Conservation (phyloP, 2,113 vertebrate genomes). For the Semnornis frantzii region DNA sequence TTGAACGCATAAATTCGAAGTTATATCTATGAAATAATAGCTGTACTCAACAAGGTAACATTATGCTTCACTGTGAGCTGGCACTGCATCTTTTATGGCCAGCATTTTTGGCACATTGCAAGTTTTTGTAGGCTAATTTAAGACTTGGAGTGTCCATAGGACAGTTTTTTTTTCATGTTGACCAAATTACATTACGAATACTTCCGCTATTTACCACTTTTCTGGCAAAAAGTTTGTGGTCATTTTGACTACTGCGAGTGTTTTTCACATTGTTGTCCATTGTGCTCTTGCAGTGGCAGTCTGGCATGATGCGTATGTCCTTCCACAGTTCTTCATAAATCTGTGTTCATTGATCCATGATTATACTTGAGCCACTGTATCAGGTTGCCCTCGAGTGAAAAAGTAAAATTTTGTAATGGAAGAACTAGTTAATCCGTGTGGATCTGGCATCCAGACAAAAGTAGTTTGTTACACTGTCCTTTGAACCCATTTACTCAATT, state of each 20-base stretch:
- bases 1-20: background rate
- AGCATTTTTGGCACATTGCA: background rate
- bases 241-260: background rate
- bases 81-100: background rate
- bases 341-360: background rate
- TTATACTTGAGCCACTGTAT: conserved; percentile 20
- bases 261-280: background rate
- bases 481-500: conserved; percentile 48
- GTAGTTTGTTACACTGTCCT: conserved; percentile 49
- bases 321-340: conserved; percentile 19
- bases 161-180: background rate
- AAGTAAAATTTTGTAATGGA: conserved; percentile 33
- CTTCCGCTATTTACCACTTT: background rate
- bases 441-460: conserved; percentile 37
- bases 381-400: conserved; percentile 14
- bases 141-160: background rate
- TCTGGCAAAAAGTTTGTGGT: background rate
- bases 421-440: conserved; percentile 24
- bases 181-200: background rate
- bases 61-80: background rate
- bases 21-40: background rate
- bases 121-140: background rate
- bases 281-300: background rate
- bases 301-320: background rate
- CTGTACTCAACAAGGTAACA: background rate